These are phyloP conservation scores for Sclerodermus sp. DNA, from an alignment of 2,888 invertebrate species.

Conservation along the genomic window DNA sequence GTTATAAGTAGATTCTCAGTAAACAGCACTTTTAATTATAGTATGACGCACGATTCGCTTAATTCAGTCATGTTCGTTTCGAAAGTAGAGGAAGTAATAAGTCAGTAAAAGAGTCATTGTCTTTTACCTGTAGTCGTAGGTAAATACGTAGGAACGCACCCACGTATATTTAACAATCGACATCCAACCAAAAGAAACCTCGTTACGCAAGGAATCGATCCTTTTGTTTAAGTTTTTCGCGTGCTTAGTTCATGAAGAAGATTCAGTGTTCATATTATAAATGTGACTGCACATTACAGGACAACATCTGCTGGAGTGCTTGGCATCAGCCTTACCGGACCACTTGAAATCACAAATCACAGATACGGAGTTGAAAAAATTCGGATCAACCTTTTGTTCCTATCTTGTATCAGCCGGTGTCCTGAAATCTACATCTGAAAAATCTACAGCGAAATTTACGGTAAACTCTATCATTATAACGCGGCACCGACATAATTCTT, in stretches of 20 bases:
- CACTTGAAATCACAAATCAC: slow-evolving; percentile 66
- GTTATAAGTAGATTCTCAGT: too few relatives aligned
- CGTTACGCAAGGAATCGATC: background rate
- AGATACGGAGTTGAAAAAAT: slow-evolving; percentile 72
- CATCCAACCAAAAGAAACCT: background rate
- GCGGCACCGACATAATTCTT: too few relatives aligned
- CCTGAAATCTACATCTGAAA: slow-evolving; percentile 76
- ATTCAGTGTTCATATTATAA: too few relatives aligned
- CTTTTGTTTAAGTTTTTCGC: background rate
- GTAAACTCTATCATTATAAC: slow-evolving; percentile 57
- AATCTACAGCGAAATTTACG: slow-evolving; percentile 67
- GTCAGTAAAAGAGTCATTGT: slow-evolving; percentile 2
- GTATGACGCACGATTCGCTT: background rate
- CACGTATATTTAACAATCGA: background rate
- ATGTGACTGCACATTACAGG: slow-evolving; percentile 63
- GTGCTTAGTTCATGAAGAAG: too few relatives aligned
- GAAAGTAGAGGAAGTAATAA: background rate
- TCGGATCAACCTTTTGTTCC: slow-evolving; percentile 84
- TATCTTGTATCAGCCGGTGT: slow-evolving; percentile 86
- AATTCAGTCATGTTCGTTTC: background rate
- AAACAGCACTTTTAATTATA: too few relatives aligned
- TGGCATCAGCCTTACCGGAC: slow-evolving; percentile 76
- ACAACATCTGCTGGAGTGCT: slow-evolving; percentile 90
- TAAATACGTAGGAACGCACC: slow-evolving; percentile 4
- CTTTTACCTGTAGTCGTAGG: background rate